phyloP scores from a whole-genome alignment of 2,888 invertebrate species.

The Anodontia alba region DNA sequence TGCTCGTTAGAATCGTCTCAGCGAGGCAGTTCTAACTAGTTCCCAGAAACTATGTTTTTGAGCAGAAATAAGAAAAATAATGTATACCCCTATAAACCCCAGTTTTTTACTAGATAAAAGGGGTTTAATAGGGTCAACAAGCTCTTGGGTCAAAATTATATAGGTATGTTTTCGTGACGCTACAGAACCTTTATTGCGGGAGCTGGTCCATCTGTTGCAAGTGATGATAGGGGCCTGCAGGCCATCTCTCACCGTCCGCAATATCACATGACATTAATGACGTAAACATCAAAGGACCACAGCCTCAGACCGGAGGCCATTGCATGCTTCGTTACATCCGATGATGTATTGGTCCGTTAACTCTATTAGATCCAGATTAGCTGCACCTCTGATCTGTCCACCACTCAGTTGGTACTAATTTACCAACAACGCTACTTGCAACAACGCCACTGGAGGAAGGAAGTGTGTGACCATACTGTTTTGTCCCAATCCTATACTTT shows the following conservation, averaged over 20 bases:
- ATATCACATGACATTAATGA: background rate
- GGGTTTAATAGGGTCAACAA: too few species aligned
- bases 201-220: background rate
- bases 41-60: too few species aligned
- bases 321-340: constrained; percentile 16
- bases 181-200: too few species aligned
- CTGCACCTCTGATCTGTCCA: constrained; percentile 1
- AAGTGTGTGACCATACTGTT: too few species aligned
- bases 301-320: constrained; percentile 11
- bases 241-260: background rate
- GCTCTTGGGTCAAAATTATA: too few species aligned
- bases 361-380: constrained; percentile 9
- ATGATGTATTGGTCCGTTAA: constrained; percentile 14
- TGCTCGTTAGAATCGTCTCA: too few species aligned
- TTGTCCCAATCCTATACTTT: too few species aligned
- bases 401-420: constrained; percentile 10
- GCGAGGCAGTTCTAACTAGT: too few species aligned
- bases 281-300: background rate
- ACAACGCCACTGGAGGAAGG: background rate
- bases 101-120: too few species aligned
- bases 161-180: too few species aligned
- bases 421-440: background rate
- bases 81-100: too few species aligned
- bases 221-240: background rate
- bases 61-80: too few species aligned